Evolutionary conservation across 2,888 invertebrate species (phyloP).

Genomic region (Coenonympha glycerion): DNA sequence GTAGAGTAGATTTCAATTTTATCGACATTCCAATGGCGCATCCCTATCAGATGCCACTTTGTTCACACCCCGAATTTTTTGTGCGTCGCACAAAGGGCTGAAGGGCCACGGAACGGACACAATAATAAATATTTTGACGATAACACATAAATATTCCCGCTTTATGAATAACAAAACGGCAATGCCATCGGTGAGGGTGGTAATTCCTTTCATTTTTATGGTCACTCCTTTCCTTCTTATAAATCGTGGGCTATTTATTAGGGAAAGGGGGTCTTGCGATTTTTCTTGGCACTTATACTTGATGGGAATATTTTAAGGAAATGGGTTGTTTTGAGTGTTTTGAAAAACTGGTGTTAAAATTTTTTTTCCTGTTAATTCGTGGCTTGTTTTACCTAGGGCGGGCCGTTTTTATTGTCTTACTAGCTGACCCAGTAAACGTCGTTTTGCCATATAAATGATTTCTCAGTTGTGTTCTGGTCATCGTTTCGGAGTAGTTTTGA

Average conservation of each 20-base stretch:
- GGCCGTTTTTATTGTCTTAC: too few species aligned
- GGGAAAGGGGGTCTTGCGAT: constrained; percentile 45
- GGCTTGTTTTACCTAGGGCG: background rate
- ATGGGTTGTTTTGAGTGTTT: background rate
- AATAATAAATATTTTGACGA: constrained; percentile 77
- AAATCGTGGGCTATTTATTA: constrained; percentile 68
- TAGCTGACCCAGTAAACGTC: too few species aligned
- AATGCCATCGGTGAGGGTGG: constrained; percentile 57
- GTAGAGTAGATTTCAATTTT: background rate
- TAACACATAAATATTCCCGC: constrained; percentile 72
- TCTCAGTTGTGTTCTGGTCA: too few species aligned
- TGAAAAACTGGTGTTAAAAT: background rate
- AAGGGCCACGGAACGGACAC: constrained; percentile 63
- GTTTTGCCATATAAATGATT: too few species aligned
- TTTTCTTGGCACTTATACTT: constrained; percentile 29
- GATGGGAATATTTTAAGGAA: constrained; percentile 13
- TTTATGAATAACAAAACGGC: constrained; percentile 73
- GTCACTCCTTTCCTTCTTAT: constrained; percentile 59
- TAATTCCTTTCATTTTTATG: constrained; percentile 64
- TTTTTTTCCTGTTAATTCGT: background rate
- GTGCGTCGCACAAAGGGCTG: constrained; percentile 67
- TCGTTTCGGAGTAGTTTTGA: too few species aligned
- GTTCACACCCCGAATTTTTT: constrained; percentile 69
- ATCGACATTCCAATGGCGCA: constrained; percentile 33
- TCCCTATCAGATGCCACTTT: constrained; percentile 39